phyloP scores from a whole-genome alignment of 2,888 invertebrate genomes.

The Chydorus sphaericus region DNA sequence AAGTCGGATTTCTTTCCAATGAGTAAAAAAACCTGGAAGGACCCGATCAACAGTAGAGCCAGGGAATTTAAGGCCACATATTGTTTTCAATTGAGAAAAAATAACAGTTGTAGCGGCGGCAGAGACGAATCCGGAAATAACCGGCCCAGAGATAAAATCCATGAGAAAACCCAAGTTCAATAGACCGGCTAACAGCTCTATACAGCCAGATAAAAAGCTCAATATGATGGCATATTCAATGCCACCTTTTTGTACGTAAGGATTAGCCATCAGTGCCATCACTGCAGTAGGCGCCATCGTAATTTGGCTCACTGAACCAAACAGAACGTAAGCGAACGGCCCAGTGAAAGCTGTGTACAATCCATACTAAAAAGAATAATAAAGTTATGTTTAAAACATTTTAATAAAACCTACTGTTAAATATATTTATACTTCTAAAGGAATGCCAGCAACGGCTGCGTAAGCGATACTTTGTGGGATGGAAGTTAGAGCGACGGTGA shows the following conservation, averaged over 20 bases:
- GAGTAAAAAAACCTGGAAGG: conserved; percentile 45
- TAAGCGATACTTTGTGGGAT: conserved; percentile 88
- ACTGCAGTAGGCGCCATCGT: conserved; percentile 90
- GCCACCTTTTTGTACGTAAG: conserved; percentile 59
- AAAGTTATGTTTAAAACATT: neutral
- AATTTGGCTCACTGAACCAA: conserved; percentile 84
- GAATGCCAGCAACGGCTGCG: conserved; percentile 74
- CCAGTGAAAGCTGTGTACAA: conserved; percentile 87
- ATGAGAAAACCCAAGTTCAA: conserved; percentile 55
- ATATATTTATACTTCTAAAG: conserved; percentile 44
- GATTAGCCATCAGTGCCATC: conserved; percentile 40
- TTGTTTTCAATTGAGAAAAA: conserved; percentile 59
- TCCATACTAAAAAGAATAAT: conserved; percentile 59
- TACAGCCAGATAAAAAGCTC: conserved; percentile 65
- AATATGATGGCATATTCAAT: conserved; percentile 60
- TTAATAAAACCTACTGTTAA: neutral
- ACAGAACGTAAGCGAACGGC: conserved; percentile 72
- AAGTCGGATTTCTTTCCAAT: conserved; percentile 48
- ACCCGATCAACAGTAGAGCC: conserved; percentile 51
- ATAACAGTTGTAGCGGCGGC: conserved; percentile 73
- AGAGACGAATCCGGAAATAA: conserved; percentile 68
- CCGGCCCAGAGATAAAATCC: conserved; percentile 72
- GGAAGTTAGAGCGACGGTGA: conserved; percentile 82
- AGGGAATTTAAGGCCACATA: conserved; percentile 51
- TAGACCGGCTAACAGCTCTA: conserved; percentile 66